These are phyloP conservation scores for Neotoma lepida DNA, from an alignment of 2,113 vertebrate species.

Conservation along the genomic window DNA sequence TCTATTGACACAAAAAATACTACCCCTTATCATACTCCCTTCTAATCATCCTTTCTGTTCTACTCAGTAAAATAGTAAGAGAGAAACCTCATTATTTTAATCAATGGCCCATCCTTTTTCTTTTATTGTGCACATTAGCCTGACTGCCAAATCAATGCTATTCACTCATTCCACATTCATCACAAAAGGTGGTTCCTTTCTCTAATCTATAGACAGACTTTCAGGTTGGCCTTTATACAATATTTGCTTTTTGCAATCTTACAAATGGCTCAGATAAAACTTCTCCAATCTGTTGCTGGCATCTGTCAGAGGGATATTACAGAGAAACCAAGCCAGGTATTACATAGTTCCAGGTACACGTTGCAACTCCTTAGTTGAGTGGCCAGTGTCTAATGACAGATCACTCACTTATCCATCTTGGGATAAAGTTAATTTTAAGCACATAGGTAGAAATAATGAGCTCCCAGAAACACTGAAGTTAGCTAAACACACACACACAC, in stretches of 20 bases:
- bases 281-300: not conserved
- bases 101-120: conserved; percentile 6
- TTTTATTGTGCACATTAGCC: not conserved
- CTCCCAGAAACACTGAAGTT: not conserved
- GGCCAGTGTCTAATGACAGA: not conserved
- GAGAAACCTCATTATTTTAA: not conserved
- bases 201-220: not conserved
- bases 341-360: not conserved
- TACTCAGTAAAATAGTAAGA: conserved; percentile 4
- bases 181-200: conserved; percentile 7
- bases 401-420: not conserved
- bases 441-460: not conserved
- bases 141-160: conserved; percentile 26
- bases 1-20: conserved; percentile 38
- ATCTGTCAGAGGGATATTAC: not conserved
- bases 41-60: conserved; percentile 10
- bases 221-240: not conserved
- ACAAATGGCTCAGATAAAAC: not conserved
- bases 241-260: not conserved
- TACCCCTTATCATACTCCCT: not conserved
- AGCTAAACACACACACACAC: not conserved
- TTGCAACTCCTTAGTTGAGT: not conserved
- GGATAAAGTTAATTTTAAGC: not conserved
- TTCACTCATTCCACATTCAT: not conserved
- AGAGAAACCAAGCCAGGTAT: not conserved